Evolutionary conservation across 2,797 vertebrate species (phyloP), one percentile per base, ranked within the genome.

Genomic region (Liparis tanakae): DNA sequence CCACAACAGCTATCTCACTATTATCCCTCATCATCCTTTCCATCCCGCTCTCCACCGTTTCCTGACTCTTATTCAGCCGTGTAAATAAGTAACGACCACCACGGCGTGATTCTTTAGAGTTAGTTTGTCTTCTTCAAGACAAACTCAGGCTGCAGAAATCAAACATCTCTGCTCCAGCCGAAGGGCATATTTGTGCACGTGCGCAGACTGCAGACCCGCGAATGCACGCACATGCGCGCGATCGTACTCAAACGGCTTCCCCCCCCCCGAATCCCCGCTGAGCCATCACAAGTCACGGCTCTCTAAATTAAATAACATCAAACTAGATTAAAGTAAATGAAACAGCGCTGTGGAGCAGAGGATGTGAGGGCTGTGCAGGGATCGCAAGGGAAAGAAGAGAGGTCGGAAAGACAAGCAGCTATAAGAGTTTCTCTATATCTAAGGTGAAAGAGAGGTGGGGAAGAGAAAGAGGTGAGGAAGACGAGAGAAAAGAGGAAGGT

Each of bases 251-350:
- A n/a, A 39, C 30, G 66, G 66, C 74, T 66, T 59, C 65, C 70
- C 72, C 72, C 72, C 72, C 60, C 50, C 64, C 7, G 55, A 86
- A 84, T 89, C 86, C 89, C 85, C 67, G 82, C 91, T 87, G 90
- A 87, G 85, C 82, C 88, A 84, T 89, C 84, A 75, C 72, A 82
- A 91, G 89, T 85, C 85, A 86, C 58, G 58, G 89, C 84, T 79
- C 85, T 87, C 84, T 86, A 90, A 90, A 92, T 91, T 78, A 91
- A 93, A 92, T 90, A 90, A 90, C 83, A 89, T 83, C 78, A 87
- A 90, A 91, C 90, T 85, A 88, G 83, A 89, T 90, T 88, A 83
- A 87, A 87, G 77, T 80, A 88, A 88, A 91, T 87, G 78, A 91
- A 91, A 89, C 82, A 85, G 87, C 74, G 60, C 79, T 44, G 85